Percentiles rank a stretch among this genome's conserved stretches.
Evolutionary conservation across 2,113 vertebrate genomes (phyloP).

Genomic region (Erythrolamprus reginae): DNA sequence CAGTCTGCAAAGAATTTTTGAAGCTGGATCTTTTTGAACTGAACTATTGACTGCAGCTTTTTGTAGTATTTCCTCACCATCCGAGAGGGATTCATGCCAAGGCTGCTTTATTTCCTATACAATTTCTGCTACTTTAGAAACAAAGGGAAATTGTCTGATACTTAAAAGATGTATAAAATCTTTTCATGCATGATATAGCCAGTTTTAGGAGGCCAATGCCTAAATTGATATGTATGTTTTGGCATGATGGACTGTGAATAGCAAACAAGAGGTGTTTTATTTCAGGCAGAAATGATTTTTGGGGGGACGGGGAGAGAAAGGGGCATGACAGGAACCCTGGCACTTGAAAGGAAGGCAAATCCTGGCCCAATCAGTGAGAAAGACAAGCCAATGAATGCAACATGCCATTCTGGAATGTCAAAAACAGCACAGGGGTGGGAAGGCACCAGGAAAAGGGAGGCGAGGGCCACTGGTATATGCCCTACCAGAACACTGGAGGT

Average conservation of each 20-base stretch:
- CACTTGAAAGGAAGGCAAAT: background rate
- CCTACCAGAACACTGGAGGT: background rate
- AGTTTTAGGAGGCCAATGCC: background rate
- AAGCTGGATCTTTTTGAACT: background rate
- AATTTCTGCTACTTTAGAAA: slow-evolving; percentile 11
- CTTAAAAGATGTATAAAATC: background rate
- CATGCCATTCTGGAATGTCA: background rate
- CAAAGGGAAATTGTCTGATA: background rate
- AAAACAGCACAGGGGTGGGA: background rate
- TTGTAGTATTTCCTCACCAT: background rate
- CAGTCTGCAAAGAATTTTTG: background rate
- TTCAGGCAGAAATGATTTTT: background rate
- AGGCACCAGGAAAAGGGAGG: background rate
- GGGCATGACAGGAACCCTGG: background rate
- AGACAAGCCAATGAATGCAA: background rate
- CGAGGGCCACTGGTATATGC: background rate
- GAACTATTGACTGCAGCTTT: background rate
- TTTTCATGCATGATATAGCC: background rate
- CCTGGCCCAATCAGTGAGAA: background rate
- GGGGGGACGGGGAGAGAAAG: background rate
- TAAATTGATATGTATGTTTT: background rate
- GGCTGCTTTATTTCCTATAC: background rate
- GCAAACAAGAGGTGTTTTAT: background rate
- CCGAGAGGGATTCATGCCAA: background rate
- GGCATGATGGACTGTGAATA: background rate